A percentile compares a stretch with the other conserved stretches of the same genome.
These are phyloP conservation scores for Sebastes goodei DNA, from an alignment of 2,797 vertebrate species.

Conservation along the genomic window DNA sequence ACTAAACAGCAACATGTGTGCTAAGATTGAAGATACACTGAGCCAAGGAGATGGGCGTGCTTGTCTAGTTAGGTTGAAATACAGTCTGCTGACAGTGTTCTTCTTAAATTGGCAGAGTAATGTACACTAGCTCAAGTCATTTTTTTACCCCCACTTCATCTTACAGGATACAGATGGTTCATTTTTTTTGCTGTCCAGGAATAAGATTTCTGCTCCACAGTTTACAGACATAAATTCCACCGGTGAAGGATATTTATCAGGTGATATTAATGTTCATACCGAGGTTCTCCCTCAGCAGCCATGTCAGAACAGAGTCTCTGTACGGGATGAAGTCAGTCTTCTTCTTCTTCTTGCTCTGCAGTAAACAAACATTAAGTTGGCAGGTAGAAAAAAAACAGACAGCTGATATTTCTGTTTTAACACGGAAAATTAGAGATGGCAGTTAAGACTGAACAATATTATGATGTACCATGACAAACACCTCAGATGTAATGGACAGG, in stretches of 20 bases:
- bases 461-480: slow-evolving; percentile 11
- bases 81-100: slow-evolving; percentile 62
- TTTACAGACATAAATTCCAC: slow-evolving; percentile 6
- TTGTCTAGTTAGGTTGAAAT: slow-evolving; percentile 59
- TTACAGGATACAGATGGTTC: slow-evolving; percentile 21
- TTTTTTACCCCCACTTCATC: neutral
- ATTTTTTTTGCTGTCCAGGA: slow-evolving; percentile 10
- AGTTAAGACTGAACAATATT: neutral
- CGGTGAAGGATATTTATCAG: neutral
- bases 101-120: slow-evolving; percentile 58
- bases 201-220: neutral
- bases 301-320: slow-evolving; percentile 97
- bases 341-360: slow-evolving; percentile 99
- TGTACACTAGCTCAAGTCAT: slow-evolving; percentile 21
- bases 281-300: slow-evolving; percentile 97
- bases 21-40: slow-evolving; percentile 10
- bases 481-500: neutral
- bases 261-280: slow-evolving; percentile 79
- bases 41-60: slow-evolving; percentile 7
- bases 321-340: slow-evolving; percentile 98
- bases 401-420: neutral
- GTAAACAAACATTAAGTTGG: slow-evolving; percentile 48
- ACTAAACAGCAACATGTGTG: neutral
- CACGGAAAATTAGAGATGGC: slow-evolving; percentile 9
- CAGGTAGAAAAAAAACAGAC: neutral